Base-by-base conservation (phyloP, 1,140 invertebrate genomes). In the Drosophila trapezifrons region DNA sequence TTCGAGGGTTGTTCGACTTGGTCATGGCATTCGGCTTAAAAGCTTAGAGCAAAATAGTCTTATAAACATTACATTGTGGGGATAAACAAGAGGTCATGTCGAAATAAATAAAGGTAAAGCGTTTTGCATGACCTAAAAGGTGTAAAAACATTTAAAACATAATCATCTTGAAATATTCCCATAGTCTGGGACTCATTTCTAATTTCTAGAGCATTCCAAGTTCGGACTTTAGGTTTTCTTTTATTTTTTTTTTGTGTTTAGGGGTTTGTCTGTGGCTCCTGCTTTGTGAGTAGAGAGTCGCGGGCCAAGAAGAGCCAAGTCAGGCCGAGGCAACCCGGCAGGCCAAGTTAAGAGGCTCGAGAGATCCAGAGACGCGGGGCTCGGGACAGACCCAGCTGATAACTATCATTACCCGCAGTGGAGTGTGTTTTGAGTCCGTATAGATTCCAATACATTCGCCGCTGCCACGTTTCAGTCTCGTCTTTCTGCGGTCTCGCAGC, bases 381-480 rank as follows among this genome's bases (percentile, higher is more conserved):
- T 56, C 46, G 29, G 37, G 77, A 71, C 78, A 70, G 77, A 67
- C 51, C 49, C 60, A 58, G 69, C 83, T 87, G 83, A 87, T 87
- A 89, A 89, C 84, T 83, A 89, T 87, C 84, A 87, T 87, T 87
- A 87, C 74, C 70, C 73, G 84, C 69, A 74, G 79, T 59, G 67
- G 55, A 80, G 45, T 76, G 60, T 49, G 71, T 69, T 42, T 71
- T 45, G 35, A 63, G 45, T 66, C 13, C 73, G 15, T 66, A 58
- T 64, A 54, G 45, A 62, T 73, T 65, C 79, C 60, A 43, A 35
- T 51, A 35, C 17, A 42, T 80, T 46, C 59, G 27, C 47, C 57
- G 32, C 46, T 58, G 60, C 54, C 47, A 42, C 45, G 35, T 65
- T 54, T 70, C 71, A 38, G 65, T 83, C 64, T 58, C 55, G 73